Base-by-base conservation (phyloP, 2,113 vertebrate species). In the Prunella himalayana region DNA sequence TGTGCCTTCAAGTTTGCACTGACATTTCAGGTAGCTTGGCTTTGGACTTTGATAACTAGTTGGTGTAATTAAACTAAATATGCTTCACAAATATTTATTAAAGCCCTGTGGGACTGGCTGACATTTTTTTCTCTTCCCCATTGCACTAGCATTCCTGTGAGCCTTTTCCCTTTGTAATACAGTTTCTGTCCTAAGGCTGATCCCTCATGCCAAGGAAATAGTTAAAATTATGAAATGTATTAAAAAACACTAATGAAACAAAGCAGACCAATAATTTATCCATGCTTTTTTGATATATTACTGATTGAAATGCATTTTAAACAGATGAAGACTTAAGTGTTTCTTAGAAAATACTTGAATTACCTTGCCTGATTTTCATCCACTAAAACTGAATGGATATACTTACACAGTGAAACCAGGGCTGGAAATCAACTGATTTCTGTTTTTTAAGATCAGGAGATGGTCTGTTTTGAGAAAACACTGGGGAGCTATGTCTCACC, bases 21-120 rank as follows among this genome's bases (percentile, higher is more conserved):
- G 92, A 90, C 68, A 86, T 88, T 92, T 95, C 90, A 94, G 88
- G 85, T 90, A 71, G 30, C 41, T 9, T 57, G 82, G 22, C 30
- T 51, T n/a, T 50, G 72, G 69, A 75, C 60, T 84, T 94, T 57
- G 80, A 65, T 83, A 94, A 64, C 56, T 88, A 44, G n/a, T 63
- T 71, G 41, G 37, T 76, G 41, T 76, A 84, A 90, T 92, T 86
- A 92, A 86, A 49, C 28, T 64, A 64, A 92, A 72, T 86, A 68
- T 16, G 31, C 28, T 78, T 88, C 64, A 83, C 28, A 96, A 78
- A 64, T 81, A 59, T 66, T 92, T 86, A 80, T 69, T 88, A 81
- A 88, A 81, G 6, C 7, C 31, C 14, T 18, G 10, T 49, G 60
- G 7, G 10, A 28, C 25, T 66, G 3, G 12, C 20, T 84, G 31